These are phyloP conservation scores for Amphipyra berbera DNA, from an alignment of 2,888 invertebrate species.

Conservation along the genomic window DNA sequence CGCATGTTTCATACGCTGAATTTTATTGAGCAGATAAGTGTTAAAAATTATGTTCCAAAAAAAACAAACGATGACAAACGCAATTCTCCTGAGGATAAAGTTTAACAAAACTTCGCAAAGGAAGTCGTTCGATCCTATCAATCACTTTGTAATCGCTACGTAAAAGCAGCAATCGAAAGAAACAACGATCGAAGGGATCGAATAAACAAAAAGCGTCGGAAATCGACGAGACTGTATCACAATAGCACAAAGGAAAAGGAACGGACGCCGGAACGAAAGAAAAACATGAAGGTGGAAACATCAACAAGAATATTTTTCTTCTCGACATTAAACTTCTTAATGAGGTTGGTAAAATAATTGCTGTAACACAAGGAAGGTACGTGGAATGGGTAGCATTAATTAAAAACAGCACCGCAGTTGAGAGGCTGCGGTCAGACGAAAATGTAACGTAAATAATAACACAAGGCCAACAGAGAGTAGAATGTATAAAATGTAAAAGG, in stretches of 20 bases:
- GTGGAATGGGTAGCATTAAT: slow-evolving; percentile 83
- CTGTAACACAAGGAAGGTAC: slow-evolving; percentile 87
- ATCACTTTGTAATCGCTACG: slow-evolving; percentile 71
- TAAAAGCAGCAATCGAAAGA: slow-evolving; percentile 71
- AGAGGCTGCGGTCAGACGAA: slow-evolving; percentile 81
- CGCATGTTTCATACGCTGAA: slow-evolving; percentile 74
- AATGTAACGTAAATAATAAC: slow-evolving; percentile 87
- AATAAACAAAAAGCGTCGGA: slow-evolving; percentile 73
- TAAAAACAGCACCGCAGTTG: slow-evolving; percentile 81
- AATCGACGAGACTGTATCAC: slow-evolving; percentile 72
- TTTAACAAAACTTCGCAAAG: slow-evolving; percentile 47
- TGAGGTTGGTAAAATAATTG: slow-evolving; percentile 87
- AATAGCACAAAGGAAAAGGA: slow-evolving; percentile 72
- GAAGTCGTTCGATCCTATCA: slow-evolving; percentile 65
- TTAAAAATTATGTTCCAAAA: slow-evolving; percentile 59
- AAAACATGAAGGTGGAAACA: slow-evolving; percentile 67
- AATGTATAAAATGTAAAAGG: slow-evolving; percentile 83
- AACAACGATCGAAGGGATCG: slow-evolving; percentile 69
- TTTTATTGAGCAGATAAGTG: slow-evolving; percentile 75
- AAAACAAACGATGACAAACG: slow-evolving; percentile 44
- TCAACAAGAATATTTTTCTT: slow-evolving; percentile 80
- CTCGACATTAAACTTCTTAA: slow-evolving; percentile 83
- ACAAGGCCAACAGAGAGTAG: slow-evolving; percentile 75
- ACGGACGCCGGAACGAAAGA: slow-evolving; percentile 43
- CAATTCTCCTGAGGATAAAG: slow-evolving; percentile 36